Evolutionary conservation across 2,797 vertebrate genomes (phyloP).

Genomic region (Brachyrhaphis roseni): DNA sequence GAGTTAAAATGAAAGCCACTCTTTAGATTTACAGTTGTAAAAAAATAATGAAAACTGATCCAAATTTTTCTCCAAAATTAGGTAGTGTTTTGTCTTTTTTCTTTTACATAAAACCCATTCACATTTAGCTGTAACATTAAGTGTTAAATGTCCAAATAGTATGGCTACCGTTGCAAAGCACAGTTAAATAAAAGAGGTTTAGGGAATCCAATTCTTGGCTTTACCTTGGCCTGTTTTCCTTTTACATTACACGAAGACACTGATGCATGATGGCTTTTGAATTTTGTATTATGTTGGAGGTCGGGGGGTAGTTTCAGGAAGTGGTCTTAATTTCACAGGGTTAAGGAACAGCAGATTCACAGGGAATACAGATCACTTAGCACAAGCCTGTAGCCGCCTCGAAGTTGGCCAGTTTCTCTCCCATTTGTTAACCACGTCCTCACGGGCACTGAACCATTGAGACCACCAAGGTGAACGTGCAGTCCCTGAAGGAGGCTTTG

Average conservation of each 20-base stretch:
- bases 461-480: constrained; percentile 85
- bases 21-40: background rate
- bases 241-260: constrained; percentile 92
- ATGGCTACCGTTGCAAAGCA: background rate
- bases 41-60: background rate
- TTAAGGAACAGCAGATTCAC: constrained; percentile 99
- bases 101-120: background rate
- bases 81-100: background rate
- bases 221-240: constrained; percentile 73
- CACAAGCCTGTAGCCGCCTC: constrained; percentile 88
- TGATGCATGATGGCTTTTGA: constrained; percentile 99
- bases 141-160: background rate
- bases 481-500: constrained; percentile 85
- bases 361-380: constrained; percentile 99
- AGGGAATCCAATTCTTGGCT: constrained; percentile 86
- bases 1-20: background rate
- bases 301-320: constrained; percentile 92
- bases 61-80: background rate
- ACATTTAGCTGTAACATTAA: background rate
- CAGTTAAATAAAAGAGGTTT: constrained; percentile 32
- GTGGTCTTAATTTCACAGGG: constrained; percentile 99
- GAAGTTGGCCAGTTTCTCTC: constrained; percentile 83
- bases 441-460: constrained; percentile 88
- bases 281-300: constrained; percentile 98
- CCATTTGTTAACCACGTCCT: constrained; percentile 98